These are phyloP conservation scores for Centropristis striata DNA, from an alignment of 2,113 vertebrate genomes.

Conservation along the genomic window DNA sequence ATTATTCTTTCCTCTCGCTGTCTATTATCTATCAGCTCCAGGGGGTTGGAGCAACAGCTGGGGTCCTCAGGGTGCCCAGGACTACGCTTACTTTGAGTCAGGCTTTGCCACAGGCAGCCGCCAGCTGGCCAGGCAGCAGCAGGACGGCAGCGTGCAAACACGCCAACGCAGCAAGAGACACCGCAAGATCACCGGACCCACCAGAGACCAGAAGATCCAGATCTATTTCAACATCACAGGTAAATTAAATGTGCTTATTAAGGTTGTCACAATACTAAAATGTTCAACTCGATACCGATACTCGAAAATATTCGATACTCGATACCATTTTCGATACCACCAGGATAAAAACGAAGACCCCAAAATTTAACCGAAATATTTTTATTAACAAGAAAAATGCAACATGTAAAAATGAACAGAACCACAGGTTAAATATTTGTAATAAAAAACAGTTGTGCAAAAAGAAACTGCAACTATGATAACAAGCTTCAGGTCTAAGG, in stretches of 20 bases:
- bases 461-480: no score
- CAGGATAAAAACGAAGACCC: no score
- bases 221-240: slow-evolving; percentile 98
- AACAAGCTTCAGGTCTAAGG: no score
- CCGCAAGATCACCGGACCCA: slow-evolving; percentile 82
- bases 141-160: slow-evolving; percentile 45
- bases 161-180: slow-evolving; percentile 89
- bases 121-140: slow-evolving; percentile 69
- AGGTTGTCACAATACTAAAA: no score
- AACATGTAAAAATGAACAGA: no score
- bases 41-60: slow-evolving; percentile 90
- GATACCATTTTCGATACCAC: no score
- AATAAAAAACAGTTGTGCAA: no score
- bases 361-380: no score
- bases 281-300: no score
- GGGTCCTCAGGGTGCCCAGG: slow-evolving; percentile 88
- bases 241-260: slow-evolving; percentile 60
- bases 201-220: slow-evolving; percentile 95
- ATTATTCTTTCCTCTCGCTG: slow-evolving; percentile 11
- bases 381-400: no score
- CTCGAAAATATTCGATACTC: no score
- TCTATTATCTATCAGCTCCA: slow-evolving; percentile 82
- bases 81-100: slow-evolving; percentile 94
- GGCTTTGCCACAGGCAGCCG: slow-evolving; percentile 84
- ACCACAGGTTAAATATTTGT: no score